phyloP scores from a whole-genome alignment of 2,888 invertebrate genomes.

The Rhagonycha lutea region DNA sequence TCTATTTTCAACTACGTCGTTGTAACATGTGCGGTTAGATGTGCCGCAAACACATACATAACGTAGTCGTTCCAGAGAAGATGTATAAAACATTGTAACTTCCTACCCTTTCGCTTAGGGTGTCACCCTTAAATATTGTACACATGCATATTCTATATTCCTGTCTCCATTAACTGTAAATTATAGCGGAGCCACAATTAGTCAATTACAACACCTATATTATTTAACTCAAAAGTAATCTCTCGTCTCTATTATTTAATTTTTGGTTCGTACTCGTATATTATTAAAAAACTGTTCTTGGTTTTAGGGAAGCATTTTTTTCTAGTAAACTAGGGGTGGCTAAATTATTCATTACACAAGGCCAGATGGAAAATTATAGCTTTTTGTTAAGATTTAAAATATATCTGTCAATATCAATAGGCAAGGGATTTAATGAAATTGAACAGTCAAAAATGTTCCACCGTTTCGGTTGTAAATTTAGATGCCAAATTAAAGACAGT shows the following conservation, averaged over 20 bases:
- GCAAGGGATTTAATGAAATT: neutral
- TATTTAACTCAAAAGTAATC: conserved; percentile 12
- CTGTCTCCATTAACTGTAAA: conserved; percentile 47
- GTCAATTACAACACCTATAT: conserved; percentile 47
- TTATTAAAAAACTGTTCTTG: neutral
- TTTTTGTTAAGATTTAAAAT: neutral
- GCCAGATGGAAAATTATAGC: neutral
- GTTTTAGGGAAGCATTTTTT: neutral
- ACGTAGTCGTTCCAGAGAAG: conserved; percentile 37
- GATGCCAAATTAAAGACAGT: too few species aligned
- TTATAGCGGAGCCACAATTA: conserved; percentile 51
- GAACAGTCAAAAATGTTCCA: neutral
- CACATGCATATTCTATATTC: conserved; percentile 50
- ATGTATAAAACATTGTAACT: conserved; percentile 52
- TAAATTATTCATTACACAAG: neutral
- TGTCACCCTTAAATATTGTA: conserved; percentile 44
- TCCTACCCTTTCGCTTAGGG: conserved; percentile 48
- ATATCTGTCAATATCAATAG: neutral
- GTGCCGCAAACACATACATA: conserved; percentile 19
- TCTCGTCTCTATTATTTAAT: neutral
- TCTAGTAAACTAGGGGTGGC: neutral
- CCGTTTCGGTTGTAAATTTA: neutral
- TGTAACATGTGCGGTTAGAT: conserved; percentile 21
- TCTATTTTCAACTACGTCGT: neutral
- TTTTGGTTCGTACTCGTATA: neutral